These are phyloP conservation scores for Cheiracanthium punctorium DNA, from an alignment of 2,888 invertebrate genomes.

Conservation along the genomic window DNA sequence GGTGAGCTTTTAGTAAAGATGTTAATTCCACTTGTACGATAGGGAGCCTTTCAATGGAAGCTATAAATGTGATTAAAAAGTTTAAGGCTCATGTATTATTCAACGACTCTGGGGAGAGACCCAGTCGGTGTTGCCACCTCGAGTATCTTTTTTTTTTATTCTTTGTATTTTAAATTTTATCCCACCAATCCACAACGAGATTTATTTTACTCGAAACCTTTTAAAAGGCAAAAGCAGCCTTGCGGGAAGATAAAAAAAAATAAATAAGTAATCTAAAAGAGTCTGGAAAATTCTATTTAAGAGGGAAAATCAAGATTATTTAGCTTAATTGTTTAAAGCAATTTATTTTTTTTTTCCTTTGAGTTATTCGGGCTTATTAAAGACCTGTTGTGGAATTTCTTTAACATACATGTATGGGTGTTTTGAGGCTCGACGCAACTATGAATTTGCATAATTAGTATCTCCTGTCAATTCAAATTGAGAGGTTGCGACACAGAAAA, in stretches of 20 bases:
- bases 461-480: neutral
- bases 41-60: constrained; percentile 67
- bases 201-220: constrained; percentile 59
- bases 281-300: constrained; percentile 14
- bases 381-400: neutral
- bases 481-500: neutral
- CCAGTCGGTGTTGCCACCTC: constrained; percentile 59
- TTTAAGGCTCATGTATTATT: constrained; percentile 69
- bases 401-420: neutral
- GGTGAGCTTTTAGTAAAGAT: constrained; percentile 65
- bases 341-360: constrained; percentile 30
- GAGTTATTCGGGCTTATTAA: constrained; percentile 9
- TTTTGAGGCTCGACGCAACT: neutral
- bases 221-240: constrained; percentile 30
- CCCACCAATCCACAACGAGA: constrained; percentile 44
- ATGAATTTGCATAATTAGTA: neutral
- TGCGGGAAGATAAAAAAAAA: neutral
- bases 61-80: constrained; percentile 71
- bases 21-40: constrained; percentile 70
- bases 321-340: constrained; percentile 57
- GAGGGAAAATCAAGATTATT: constrained; percentile 55
- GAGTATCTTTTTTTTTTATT: constrained; percentile 55
- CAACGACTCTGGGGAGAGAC: constrained; percentile 51
- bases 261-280: neutral
- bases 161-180: constrained; percentile 66